phyloP scores from a whole-genome alignment of 2,888 invertebrate genomes.

The Pegoplata infirma region DNA sequence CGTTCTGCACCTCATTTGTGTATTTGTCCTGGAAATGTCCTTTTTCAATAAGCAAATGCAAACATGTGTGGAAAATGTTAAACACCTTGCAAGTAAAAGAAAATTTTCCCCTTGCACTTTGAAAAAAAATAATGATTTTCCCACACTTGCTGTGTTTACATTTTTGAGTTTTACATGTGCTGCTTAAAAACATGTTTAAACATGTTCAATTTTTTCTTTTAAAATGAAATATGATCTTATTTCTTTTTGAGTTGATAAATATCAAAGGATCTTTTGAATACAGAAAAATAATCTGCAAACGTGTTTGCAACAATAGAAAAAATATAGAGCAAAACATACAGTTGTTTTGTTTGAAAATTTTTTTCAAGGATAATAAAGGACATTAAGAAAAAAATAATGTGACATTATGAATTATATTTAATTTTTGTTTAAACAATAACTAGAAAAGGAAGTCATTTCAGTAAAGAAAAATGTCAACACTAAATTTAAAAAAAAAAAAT shows the following conservation, averaged over 20 bases:
- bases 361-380: neutral
- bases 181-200: neutral
- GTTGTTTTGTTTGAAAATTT: neutral
- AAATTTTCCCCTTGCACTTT: neutral
- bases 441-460: neutral
- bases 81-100: neutral
- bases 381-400: neutral
- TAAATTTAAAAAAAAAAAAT: no score
- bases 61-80: neutral
- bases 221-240: neutral
- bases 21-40: neutral
- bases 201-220: conserved; percentile 16
- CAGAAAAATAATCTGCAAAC: neutral
- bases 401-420: neutral
- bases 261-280: neutral
- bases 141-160: conserved; percentile 21
- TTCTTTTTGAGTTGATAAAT: neutral
- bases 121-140: neutral
- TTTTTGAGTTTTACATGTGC: neutral
- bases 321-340: neutral
- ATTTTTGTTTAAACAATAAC: neutral
- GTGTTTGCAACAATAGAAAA: neutral
- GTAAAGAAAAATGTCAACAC: neutral
- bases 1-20: conserved; percentile 1
- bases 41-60: neutral